phyloP scores from a whole-genome alignment of 2,113 vertebrate genomes.

The Oriolus oriolus region DNA sequence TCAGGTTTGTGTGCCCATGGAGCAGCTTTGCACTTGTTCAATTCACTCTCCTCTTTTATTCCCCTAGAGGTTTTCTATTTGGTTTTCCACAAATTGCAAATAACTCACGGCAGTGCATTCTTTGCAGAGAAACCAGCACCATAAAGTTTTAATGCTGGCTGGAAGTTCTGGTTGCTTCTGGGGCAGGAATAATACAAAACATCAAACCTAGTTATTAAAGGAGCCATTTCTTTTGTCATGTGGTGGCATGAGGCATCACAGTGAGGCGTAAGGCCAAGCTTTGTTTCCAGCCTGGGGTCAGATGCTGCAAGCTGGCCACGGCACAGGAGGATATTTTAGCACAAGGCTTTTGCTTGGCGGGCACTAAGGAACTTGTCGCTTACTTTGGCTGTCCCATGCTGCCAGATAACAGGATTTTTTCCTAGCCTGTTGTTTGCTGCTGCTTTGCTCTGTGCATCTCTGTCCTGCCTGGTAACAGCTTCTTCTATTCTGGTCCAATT shows the following conservation, averaged over 20 bases:
- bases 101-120: background rate
- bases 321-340: slow-evolving; percentile 25
- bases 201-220: background rate
- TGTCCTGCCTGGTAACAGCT: slow-evolving; percentile 57
- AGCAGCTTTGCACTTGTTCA: background rate
- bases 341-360: slow-evolving; percentile 16
- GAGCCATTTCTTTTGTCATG: background rate
- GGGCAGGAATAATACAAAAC: background rate
- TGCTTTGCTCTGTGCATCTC: slow-evolving; percentile 12
- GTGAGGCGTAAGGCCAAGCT: background rate
- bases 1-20: background rate
- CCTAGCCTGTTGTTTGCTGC: background rate
- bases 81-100: background rate
- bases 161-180: background rate
- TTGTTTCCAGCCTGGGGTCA: slow-evolving; percentile 17
- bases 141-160: background rate
- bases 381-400: slow-evolving; percentile 8
- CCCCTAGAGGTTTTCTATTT: background rate
- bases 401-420: slow-evolving; percentile 47
- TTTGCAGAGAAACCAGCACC: background rate
- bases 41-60: background rate
- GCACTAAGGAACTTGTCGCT: slow-evolving; percentile 21
- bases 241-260: background rate
- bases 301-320: background rate
- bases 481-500: slow-evolving; percentile 46